Evolutionary conservation across 2,888 invertebrate species (phyloP), one percentile per base, ranked within the genome.

Genomic region (Cephus rjabovi): DNA sequence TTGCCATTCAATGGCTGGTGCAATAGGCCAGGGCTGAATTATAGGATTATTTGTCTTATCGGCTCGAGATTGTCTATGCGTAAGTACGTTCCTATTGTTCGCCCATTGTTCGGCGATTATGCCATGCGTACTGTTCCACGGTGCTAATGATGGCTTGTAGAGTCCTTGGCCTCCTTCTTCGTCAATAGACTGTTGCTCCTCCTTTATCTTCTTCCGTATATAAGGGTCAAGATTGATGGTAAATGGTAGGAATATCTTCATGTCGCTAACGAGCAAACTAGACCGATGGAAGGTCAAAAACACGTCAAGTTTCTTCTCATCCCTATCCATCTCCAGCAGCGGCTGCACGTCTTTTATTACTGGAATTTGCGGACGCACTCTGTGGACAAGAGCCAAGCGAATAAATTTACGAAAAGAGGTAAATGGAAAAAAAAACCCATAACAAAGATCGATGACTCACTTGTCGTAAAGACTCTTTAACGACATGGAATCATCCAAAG

Each of bases 181-280:
- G 83, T 95, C 95, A 79, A 94, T 91, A 86, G 93, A 93, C 89
- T 96, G 96, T 83, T 95, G 95, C 88, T 95, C 95, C 90, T 96
- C 99, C 94, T 98, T 97, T 79, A 99, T 98, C 78, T 98, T 96
- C 93, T 99, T 99, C 90, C 98, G 96, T 80, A 99, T 95, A 90
- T 98, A 99, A 0, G 99, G 99, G 93, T 99, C 99, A 77, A 99
- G 93, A 92, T 99, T 99, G 87, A 99, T 99, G 30, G 99, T 99
- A 91, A 99, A 99, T 0, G 99, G 99, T 81, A 99, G 93, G 92
- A 99, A 99, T 88, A 98, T 96, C 90, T 98, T 97, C 89, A 99
- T 94, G 90, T 98, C 97, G 71, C 96, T 96, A 12, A 97, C 95
- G 73, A 97, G 94, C 80, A 98, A 93, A 86, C 96, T 97, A 15